Conservation (phyloP, 2,113 vertebrate genomes). For the Marcusenius ussheri region DNA sequence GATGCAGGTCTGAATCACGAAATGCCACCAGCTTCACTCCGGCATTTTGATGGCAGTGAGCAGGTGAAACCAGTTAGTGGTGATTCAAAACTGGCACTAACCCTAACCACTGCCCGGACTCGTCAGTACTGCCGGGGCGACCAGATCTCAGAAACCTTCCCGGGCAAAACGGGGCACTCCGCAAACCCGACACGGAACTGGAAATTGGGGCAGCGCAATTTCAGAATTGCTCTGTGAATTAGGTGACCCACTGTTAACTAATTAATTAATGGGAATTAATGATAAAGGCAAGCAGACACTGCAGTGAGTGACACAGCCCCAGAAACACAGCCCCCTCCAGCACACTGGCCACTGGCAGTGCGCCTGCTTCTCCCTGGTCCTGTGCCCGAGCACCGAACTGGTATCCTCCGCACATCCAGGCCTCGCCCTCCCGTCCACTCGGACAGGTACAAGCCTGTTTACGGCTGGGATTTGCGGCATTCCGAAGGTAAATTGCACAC, state of each 20-base stretch:
- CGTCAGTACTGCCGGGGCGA: not conserved
- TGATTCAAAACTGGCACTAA: not conserved
- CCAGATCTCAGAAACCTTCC: not conserved
- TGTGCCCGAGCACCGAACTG: not conserved
- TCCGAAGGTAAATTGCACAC: not conserved
- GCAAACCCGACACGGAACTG: not conserved
- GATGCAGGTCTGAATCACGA: not conserved
- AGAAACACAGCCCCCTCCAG: not conserved
- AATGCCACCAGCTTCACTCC: not conserved
- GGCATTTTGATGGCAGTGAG: not conserved
- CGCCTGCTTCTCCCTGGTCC: not conserved
- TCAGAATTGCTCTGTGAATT: not conserved
- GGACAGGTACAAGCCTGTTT: not conserved
- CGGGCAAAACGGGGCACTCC: not conserved
- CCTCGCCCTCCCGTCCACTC: not conserved
- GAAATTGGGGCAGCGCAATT: not conserved
- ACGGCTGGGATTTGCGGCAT: not conserved
- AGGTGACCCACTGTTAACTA: slow-evolving; percentile 9
- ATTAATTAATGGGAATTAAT: not conserved
- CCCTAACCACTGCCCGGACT: not conserved
- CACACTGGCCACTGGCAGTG: not conserved
- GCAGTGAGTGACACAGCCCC: not conserved
- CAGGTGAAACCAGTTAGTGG: not conserved
- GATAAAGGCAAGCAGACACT: not conserved
- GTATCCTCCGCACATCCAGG: not conserved